phyloP scores from a whole-genome alignment of 2,797 vertebrate species.

The Typhlichthys subterraneus region DNA sequence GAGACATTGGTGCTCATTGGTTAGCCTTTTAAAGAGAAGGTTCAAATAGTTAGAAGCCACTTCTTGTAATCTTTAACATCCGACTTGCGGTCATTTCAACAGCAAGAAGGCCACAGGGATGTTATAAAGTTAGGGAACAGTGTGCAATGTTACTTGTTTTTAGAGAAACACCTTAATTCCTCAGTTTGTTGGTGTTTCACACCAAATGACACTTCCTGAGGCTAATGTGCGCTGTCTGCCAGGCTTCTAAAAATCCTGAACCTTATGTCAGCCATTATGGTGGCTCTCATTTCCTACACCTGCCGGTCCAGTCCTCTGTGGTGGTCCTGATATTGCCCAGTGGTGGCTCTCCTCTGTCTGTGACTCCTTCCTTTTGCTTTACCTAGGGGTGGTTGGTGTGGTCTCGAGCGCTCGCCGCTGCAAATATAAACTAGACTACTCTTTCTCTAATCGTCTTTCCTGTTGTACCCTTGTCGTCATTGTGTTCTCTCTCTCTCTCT shows the following conservation, averaged over 20 bases:
- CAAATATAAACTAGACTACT: neutral
- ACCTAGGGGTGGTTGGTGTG: conserved; percentile 20
- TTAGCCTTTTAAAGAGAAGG: conserved; percentile 38
- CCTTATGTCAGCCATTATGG: conserved; percentile 40
- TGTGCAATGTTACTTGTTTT: neutral
- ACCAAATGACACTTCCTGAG: too few species aligned
- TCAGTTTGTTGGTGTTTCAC: too few species aligned
- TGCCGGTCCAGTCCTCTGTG: conserved; percentile 31
- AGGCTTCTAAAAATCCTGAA: conserved; percentile 22
- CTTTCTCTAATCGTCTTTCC: conserved; percentile 8
- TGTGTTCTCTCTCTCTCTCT: neutral
- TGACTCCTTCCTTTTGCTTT: conserved; percentile 28
- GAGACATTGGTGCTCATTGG: conserved; percentile 22
- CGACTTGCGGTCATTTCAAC: too few species aligned
- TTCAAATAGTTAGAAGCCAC: conserved; percentile 24
- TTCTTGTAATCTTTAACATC: neutral
- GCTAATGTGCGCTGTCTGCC: too few species aligned
- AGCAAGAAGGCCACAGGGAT: too few species aligned
- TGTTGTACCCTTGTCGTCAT: neutral
- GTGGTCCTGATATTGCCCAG: conserved; percentile 30
- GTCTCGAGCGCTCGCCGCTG: conserved; percentile 23
- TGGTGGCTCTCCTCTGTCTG: conserved; percentile 28
- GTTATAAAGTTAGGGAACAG: neutral
- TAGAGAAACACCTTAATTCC: too few species aligned
- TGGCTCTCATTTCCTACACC: conserved; percentile 15